Conservation (phyloP, 2,797 vertebrate genomes). For the Leptoclinus maculatus region DNA sequence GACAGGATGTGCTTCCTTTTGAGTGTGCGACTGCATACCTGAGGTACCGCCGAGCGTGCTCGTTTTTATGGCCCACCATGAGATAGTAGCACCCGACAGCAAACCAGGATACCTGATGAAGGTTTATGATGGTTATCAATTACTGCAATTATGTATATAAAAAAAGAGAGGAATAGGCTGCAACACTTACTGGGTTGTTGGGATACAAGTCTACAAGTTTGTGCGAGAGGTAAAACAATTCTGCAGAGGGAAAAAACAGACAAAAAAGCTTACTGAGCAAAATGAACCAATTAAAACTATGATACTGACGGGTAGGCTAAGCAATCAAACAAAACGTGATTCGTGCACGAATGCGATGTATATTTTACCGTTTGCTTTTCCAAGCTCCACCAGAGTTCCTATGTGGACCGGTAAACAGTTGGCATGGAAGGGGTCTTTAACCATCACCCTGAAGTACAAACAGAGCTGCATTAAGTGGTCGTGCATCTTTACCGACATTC, state of each 20-base stretch:
- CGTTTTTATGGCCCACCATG: constrained; percentile 99
- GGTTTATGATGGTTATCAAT: constrained; percentile 7
- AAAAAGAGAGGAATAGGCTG: not conserved
- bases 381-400: constrained; percentile 97
- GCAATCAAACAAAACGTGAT: not conserved
- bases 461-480: not conserved
- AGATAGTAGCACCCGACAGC: constrained; percentile 99
- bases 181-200: constrained; percentile 94
- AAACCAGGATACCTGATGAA: constrained; percentile 90
- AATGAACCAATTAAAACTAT: not conserved
- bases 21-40: constrained; percentile 82
- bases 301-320: not conserved
- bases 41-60: constrained; percentile 96
- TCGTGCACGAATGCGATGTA: not conserved
- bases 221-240: constrained; percentile 98
- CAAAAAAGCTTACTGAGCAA: not conserved
- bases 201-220: constrained; percentile 99
- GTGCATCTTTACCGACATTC: not conserved
- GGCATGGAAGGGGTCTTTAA: constrained; percentile 98
- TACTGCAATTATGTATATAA: not conserved
- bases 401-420: constrained; percentile 99
- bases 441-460: constrained; percentile 91
- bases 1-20: not conserved
- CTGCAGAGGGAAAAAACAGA: constrained; percentile 73
- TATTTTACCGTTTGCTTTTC: constrained; percentile 96